Evolutionary conservation across 2,113 vertebrate genomes (phyloP), one percentile per base, ranked within the genome.

Genomic region (Camelus dromedarius): DNA sequence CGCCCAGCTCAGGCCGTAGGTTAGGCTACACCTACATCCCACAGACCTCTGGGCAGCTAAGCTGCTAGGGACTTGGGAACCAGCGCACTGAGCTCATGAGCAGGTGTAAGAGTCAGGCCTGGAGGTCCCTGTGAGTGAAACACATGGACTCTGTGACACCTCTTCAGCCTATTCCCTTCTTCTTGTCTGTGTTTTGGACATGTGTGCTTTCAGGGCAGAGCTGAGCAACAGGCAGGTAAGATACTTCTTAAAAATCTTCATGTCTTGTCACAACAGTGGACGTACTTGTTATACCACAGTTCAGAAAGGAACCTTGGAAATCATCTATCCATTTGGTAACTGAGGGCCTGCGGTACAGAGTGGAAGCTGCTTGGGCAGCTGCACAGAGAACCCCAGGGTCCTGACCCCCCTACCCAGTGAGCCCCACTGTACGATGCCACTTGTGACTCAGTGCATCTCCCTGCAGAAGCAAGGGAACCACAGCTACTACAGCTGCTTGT

Each of bases 191-290:
- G 42, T 91, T 70, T 70, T 76, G 38, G 67, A 83, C 32, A 93
- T 19, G 54, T 32, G 6, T 91, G 56, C 50, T 90, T 64, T 66
- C 6, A 54, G 67, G 70, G 79, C n/a, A 46, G 38, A 64, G 42
- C 20, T 67, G 60, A 58, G 20, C 32, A 58, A 60, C 0, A 66
- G 50, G n/a, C 0, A 79, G 20, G n/a, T 38, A 11, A 92, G 18
- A 50, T 22, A 87, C 20, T 95, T 95, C 35, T 90, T 67, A 60
- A 70, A 82, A 73, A 67, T 52, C 38, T 79, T 83, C 38, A 38
- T 8, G 54, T 66, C 38, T 86, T 83, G 28, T 93, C 70, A 72
- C 35, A 77, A 76, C 52, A 92, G 50, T 95, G 52, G 83, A 67
- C 35, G 69, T 2, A 66, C 20, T 67, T 2, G 3, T n/a, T 35